Evolutionary conservation across 2,888 invertebrate species (phyloP), one percentile per base, ranked within the genome.

Genomic region (Lordiphosa fenestrarum): DNA sequence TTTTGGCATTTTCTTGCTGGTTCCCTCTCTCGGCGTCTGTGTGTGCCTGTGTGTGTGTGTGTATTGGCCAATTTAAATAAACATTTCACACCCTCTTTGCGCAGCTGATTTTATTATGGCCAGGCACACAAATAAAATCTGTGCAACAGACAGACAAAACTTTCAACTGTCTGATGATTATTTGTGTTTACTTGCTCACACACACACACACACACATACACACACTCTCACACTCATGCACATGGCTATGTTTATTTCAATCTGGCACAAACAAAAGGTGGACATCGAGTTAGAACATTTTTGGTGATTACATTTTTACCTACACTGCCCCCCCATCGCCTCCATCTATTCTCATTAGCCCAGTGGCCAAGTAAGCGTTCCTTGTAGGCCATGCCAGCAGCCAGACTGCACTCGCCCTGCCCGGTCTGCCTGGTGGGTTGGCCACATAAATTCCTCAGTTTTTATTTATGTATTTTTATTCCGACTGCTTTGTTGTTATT

Each of bases 291-390:
- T 21, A 51, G 39, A 44, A 15, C 33, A 47, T 53, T 35, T 47
- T 53, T 21, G 47, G 47, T 58, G 65, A 61, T 70, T 60, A 70
- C 61, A 69, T 58, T 83, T 71, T 59, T 61, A 63, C 69, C 65
- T 58, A 73, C 61, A 74, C 15, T n/a, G 6, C 21, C 40, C 21
- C 10, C 21, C 40, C 21, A 21, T 2, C 44, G 33, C 44, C 2
- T 10, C 44, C 33, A 33, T 33, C 30, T 10, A 30, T 87, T 87
- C 86, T 85, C 87, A 87, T 87, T 87, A 87, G 85, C 81, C 78
- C 74, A 87, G 77, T 85, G 85, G 78, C 87, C 85, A 73, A 76
- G 71, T 74, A 50, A 58, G 23, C 33, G 33, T 25, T 19, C 21
- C 38, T 21, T 33, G 44, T 44, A 33, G 40, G 19, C 30, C 30